Evolutionary conservation across 2,113 vertebrate species (phyloP).

Genomic region (Sialia sialis): DNA sequence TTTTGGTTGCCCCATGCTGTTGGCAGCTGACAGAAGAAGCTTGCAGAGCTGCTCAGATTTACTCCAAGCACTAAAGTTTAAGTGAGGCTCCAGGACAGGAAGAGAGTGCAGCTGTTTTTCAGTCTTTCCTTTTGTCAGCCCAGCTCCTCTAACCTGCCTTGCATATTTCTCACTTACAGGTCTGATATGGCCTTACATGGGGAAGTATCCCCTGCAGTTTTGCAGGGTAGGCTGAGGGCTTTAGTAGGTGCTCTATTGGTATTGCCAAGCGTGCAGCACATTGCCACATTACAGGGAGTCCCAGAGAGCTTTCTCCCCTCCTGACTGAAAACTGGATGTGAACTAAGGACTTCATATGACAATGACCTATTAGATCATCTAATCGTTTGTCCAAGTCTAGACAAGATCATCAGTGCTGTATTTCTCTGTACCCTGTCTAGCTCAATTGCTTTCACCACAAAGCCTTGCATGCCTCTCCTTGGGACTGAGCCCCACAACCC

Average conservation of each 20-base stretch:
- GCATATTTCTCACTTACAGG: neutral
- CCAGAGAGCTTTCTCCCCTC: neutral
- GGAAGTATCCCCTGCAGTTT: neutral
- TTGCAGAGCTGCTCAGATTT: neutral
- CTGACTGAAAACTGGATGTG: neutral
- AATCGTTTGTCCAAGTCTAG: neutral
- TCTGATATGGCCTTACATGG: neutral
- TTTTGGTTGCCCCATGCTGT: neutral
- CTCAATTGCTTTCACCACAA: neutral
- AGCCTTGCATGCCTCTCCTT: neutral
- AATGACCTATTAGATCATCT: constrained; percentile 33
- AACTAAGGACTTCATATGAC: neutral
- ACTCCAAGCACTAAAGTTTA: neutral
- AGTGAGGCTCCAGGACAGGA: neutral
- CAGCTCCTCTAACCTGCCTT: neutral
- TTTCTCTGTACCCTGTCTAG: neutral
- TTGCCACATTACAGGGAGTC: neutral
- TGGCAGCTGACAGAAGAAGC: neutral
- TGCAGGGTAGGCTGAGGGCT: neutral
- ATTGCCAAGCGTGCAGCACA: neutral
- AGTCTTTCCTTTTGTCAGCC: neutral
- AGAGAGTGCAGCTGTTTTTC: neutral
- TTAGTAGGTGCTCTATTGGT: neutral
- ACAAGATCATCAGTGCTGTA: neutral
- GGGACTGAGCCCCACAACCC: neutral